phyloP scores from a whole-genome alignment of 2,888 invertebrate genomes.

The Bellardia bayeri region DNA sequence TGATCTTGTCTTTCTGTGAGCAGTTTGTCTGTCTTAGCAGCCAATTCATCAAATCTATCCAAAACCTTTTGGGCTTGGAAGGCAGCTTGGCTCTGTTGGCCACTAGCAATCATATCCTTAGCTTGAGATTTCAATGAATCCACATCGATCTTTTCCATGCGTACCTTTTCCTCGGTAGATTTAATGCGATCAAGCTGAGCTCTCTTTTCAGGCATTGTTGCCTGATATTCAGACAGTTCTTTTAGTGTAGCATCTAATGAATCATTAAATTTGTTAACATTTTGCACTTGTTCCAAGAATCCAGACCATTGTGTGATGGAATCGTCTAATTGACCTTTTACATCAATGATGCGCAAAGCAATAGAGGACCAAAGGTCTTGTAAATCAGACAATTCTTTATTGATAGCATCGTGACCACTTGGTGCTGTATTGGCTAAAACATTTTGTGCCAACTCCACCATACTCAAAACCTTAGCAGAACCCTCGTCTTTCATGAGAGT shows the following conservation, averaged over 20 bases:
- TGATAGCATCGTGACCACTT: conserved; percentile 93
- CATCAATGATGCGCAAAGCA: conserved; percentile 94
- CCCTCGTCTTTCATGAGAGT: conserved; percentile 97
- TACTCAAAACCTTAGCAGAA: conserved; percentile 92
- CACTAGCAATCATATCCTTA: conserved; percentile 92
- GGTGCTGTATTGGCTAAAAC: conserved; percentile 96
- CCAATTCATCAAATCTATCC: conserved; percentile 92
- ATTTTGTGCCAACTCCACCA: conserved; percentile 95
- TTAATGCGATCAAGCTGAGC: conserved; percentile 93
- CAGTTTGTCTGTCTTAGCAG: conserved; percentile 90
- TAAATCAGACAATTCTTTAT: conserved; percentile 91
- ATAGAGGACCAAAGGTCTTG: conserved; percentile 96
- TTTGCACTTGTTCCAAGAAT: conserved; percentile 94
- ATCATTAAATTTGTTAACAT: conserved; percentile 92
- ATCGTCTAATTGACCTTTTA: conserved; percentile 94
- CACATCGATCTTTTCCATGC: conserved; percentile 95
- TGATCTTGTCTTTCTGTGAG: conserved; percentile 92
- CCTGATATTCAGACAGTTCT: conserved; percentile 90
- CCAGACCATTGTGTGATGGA: conserved; percentile 96
- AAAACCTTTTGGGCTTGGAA: conserved; percentile 94
- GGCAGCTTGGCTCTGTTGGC: conserved; percentile 93
- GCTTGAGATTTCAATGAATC: conserved; percentile 93
- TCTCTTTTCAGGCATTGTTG: conserved; percentile 93
- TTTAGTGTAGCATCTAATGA: conserved; percentile 90
- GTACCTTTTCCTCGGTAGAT: conserved; percentile 93